Evolutionary conservation across 2,888 invertebrate genomes (phyloP).

Genomic region (Tetheella fluctuosa): DNA sequence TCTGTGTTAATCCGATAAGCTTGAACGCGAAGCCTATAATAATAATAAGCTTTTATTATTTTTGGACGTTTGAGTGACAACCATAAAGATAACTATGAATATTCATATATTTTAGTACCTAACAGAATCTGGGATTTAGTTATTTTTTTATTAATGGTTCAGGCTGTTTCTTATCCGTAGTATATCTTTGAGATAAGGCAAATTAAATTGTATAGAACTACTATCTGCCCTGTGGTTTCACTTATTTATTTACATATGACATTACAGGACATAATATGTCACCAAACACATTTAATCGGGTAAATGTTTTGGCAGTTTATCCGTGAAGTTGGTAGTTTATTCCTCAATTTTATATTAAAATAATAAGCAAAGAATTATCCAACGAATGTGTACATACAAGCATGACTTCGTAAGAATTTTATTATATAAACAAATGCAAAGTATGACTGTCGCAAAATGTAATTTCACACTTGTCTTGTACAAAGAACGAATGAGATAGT

Average conservation of each 20-base stretch:
- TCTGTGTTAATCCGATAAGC: conserved; percentile 25
- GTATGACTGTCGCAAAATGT: neutral
- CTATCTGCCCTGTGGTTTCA: no score
- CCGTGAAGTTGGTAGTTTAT: no score
- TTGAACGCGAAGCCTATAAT: conserved; percentile 27
- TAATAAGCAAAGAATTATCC: neutral
- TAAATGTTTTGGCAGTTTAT: no score
- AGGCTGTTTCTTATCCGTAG: no score
- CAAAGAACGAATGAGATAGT: neutral
- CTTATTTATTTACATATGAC: no score
- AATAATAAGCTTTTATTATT: conserved; percentile 29
- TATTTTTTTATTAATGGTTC: no score
- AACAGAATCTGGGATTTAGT: neutral
- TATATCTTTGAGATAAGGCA: neutral
- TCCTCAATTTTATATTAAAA: no score
- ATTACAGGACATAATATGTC: no score
- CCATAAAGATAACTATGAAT: conserved; percentile 30
- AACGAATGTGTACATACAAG: neutral
- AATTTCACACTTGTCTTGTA: neutral
- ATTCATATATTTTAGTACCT: conserved; percentile 24
- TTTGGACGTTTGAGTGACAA: conserved; percentile 38
- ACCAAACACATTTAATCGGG: no score
- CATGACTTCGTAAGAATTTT: neutral
- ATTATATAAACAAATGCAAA: neutral
- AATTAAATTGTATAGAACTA: no score